A percentile compares a stretch with the other conserved stretches of the same genome.
phyloP scores from a whole-genome alignment of 2,113 vertebrate species.

The Lampris incognitus region DNA sequence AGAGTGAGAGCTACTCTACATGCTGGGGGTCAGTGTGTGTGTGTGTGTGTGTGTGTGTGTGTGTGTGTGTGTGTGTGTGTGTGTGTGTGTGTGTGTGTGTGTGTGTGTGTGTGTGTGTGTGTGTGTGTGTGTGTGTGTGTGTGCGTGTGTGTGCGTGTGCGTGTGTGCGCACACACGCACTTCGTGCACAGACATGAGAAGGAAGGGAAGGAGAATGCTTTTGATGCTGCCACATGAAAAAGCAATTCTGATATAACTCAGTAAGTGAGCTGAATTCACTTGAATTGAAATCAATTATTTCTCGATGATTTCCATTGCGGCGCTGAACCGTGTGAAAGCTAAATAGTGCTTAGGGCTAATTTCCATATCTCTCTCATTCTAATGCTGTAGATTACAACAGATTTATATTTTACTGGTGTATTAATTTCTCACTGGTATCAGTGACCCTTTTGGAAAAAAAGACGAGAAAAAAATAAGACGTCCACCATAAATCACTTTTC shows the following conservation, averaged over 20 bases:
- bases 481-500: background rate
- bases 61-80: background rate
- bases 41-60: too few species aligned
- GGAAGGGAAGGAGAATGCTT: background rate
- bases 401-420: background rate
- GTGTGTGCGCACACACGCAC: too few species aligned
- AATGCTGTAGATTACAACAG: background rate
- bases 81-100: slow-evolving; percentile 10
- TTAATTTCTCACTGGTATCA: background rate
- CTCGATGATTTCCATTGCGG: background rate
- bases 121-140: slow-evolving; percentile 10
- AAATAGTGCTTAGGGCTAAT: background rate
- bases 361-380: slow-evolving; percentile 10
- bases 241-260: background rate
- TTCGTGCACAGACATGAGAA: slow-evolving; percentile 13
- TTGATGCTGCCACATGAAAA: background rate
- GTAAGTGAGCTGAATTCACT: slow-evolving; percentile 3
- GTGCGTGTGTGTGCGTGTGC: background rate
- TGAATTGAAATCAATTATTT: slow-evolving; percentile 12
- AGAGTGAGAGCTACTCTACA: slow-evolving; percentile 27
- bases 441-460: background rate
- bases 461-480: too few species aligned
- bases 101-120: slow-evolving; percentile 10
- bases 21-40: slow-evolving; percentile 46
- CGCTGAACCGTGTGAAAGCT: background rate